Base-by-base conservation (phyloP, 2,888 invertebrate genomes). In the Epinotia bilunana region DNA sequence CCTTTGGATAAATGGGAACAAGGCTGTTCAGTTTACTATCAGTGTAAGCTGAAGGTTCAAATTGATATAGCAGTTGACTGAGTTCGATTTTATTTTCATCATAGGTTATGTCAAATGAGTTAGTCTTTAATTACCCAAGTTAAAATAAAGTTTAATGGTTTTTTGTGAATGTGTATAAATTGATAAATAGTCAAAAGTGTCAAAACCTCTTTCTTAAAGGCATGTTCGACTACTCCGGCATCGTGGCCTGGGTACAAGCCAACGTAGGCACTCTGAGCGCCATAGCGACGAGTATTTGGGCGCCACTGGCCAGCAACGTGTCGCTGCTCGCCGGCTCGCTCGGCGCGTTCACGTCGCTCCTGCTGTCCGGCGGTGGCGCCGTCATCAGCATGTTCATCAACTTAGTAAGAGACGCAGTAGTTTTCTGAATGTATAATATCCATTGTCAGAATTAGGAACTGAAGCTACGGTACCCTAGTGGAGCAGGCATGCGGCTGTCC, bases 301-400 rank as follows among this genome's bases (percentile, higher is more conserved):
- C 96, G 33, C 97, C 99, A 63, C 94, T 99, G n/a, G 98, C 98
- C 79, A 98, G 98, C 82, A 99, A 99, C 91, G 95, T 99, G 82
- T 98, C 97, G 12, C 95, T 99, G 61, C 95, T 98, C 53, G 93
- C 99, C 72, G 97, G 97, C 65, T 96, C 98, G 0, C 92, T 98
- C 13, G 98, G 98, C 3, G 97, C 98, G n/a, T 95, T 98, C 78
- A 91, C 99, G 3, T 98, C 98, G 2, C 93, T 99, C 49, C 91
- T 99, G 76, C 95, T 99, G 75, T 98, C 98, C 77, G 98, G 98
- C 20, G 98, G 98, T 49, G 96, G 98, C n/a, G 98, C 98, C 4
- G 96, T 98, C 78, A 95, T 98, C 80, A 98, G 98, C 87, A 97
- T 98, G 90, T 95, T 97, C 77, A 95, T 98, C 70, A 97, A 97